Percentiles rank a stretch among this genome's conserved stretches.
Evolutionary conservation across 1,140 invertebrate species (phyloP).

Genomic region (Apis florea): DNA sequence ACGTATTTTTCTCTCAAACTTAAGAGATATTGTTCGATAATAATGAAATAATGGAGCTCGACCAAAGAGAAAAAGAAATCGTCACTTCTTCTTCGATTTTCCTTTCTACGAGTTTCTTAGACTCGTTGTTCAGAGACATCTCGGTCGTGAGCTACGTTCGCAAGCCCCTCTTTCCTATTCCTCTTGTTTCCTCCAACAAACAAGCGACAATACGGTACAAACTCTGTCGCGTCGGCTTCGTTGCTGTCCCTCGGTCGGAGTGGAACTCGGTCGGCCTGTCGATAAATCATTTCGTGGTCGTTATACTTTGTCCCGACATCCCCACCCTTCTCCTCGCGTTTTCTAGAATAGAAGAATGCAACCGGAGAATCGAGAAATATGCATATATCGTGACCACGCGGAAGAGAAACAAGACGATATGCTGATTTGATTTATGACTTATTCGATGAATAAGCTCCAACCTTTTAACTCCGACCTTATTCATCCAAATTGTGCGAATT

Average conservation of each 20-base stretch:
- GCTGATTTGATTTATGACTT: slow-evolving; percentile 61
- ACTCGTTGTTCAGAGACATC: too few relatives aligned
- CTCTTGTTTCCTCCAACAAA: slow-evolving; percentile 47
- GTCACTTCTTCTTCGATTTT: not conserved
- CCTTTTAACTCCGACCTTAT: not conserved
- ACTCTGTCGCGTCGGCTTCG: slow-evolving; percentile 9
- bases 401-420: slow-evolving; percentile 41
- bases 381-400: slow-evolving; percentile 46
- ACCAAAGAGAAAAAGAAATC: too few relatives aligned
- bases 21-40: too few relatives aligned
- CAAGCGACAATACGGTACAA: slow-evolving; percentile 51
- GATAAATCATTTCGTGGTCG: slow-evolving; percentile 50
- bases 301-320: slow-evolving; percentile 47
- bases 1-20: too few relatives aligned
- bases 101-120: too few relatives aligned
- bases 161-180: slow-evolving; percentile 20
- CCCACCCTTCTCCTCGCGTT: not conserved
- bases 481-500: too few relatives aligned
- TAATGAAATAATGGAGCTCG: too few relatives aligned
- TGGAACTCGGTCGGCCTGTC: not conserved
- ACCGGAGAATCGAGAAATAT: slow-evolving; percentile 22
- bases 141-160: slow-evolving; percentile 9
- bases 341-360: slow-evolving; percentile 16
- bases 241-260: not conserved
- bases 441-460: slow-evolving; percentile 2